Evolutionary conservation across 2,888 invertebrate genomes (phyloP).

Genomic region (Nephrotoma guestfalica): DNA sequence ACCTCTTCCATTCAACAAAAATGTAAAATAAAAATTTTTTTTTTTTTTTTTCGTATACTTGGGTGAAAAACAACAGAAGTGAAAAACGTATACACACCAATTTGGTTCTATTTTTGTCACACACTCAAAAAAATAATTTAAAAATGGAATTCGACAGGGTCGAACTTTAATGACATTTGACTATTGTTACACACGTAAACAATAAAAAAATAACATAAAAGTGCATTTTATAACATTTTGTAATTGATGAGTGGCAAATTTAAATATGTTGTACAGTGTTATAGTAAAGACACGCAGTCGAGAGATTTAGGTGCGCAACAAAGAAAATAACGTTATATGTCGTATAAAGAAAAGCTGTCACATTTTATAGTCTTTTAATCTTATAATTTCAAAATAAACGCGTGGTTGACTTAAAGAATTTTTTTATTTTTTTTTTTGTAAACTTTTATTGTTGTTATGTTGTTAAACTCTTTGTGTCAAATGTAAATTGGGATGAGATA

Average conservation of each 20-base stretch:
- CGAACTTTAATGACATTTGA: conserved; percentile 2
- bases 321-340: not conserved
- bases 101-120: not conserved
- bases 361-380: conserved; percentile 1
- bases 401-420: conserved; percentile 4
- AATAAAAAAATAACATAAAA: not conserved
- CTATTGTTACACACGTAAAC: not conserved
- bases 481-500: not conserved
- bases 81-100: not conserved
- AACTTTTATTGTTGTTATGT: not conserved
- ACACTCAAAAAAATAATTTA: not conserved
- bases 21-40: not conserved
- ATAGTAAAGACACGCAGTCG: not conserved
- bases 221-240: not conserved
- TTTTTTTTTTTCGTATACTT: not conserved
- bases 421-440: not conserved
- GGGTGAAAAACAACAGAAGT: not conserved
- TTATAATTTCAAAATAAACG: not conserved
- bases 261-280: not conserved
- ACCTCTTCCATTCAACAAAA: not conserved
- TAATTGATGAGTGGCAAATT: not conserved
- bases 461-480: not conserved
- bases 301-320: not conserved
- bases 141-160: conserved; percentile 1
- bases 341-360: not conserved